phyloP scores from a whole-genome alignment of 1,140 invertebrate genomes.

The Drosophila takahashii region DNA sequence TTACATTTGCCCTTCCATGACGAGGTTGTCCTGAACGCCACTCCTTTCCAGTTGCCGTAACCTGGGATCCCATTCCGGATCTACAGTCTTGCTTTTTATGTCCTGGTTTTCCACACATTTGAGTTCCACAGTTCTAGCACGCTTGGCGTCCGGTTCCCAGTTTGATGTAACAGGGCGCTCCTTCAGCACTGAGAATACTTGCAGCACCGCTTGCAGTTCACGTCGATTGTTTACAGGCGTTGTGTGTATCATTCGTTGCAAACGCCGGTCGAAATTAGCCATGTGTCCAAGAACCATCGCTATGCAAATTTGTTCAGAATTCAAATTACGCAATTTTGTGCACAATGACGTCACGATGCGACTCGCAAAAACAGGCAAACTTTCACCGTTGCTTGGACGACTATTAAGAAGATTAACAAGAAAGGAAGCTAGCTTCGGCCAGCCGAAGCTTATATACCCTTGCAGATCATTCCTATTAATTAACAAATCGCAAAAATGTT shows the following conservation, averaged over 20 bases:
- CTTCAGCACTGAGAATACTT: background rate
- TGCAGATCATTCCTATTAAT: too few species aligned
- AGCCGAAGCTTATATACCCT: too few species aligned
- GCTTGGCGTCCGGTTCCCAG: constrained; percentile 6
- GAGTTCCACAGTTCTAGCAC: background rate
- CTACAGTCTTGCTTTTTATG: background rate
- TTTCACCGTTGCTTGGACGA: background rate
- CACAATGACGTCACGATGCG: background rate
- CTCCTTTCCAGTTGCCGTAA: too few species aligned
- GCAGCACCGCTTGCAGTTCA: background rate
- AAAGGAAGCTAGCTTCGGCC: too few species aligned
- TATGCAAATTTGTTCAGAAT: background rate
- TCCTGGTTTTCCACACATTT: background rate
- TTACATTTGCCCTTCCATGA: too few species aligned
- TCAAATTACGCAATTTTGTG: background rate
- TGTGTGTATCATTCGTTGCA: constrained; percentile 4
- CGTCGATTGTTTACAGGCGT: constrained; percentile 1
- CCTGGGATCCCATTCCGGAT: too few species aligned
- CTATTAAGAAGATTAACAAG: background rate
- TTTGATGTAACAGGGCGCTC: background rate
- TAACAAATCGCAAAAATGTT: too few species aligned
- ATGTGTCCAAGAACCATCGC: background rate
- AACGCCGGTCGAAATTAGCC: constrained; percentile 4
- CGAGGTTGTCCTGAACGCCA: too few species aligned
- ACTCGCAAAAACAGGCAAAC: background rate